These are phyloP conservation scores for Plutomurus gul DNA, from an alignment of 1,140 invertebrate species.

Conservation along the genomic window DNA sequence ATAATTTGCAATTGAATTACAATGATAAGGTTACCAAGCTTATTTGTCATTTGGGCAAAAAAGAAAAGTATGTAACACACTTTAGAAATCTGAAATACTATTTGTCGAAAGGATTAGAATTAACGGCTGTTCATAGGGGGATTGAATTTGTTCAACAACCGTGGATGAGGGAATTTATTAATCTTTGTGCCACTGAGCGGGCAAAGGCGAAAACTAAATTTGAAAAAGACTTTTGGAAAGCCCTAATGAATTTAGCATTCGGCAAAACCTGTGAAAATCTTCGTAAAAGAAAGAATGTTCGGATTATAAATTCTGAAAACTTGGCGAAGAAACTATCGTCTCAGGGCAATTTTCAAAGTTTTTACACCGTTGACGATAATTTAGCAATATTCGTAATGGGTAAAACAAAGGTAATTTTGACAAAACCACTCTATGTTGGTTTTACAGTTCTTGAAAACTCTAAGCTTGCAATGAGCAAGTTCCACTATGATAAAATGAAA, in stretches of 20 bases:
- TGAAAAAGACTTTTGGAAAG: constrained; percentile 24
- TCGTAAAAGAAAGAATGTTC: no score
- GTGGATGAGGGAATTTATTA: constrained; percentile 34
- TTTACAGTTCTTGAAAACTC: background rate
- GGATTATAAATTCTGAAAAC: background rate
- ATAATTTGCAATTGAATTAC: background rate
- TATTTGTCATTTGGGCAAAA: constrained; percentile 9
- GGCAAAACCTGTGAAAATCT: no score
- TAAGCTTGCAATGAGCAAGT: background rate
- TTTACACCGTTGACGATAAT: background rate
- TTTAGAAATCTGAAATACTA: constrained; percentile 45
- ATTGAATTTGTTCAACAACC: constrained; percentile 25
- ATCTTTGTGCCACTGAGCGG: constrained; percentile 2
- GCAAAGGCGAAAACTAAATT: background rate
- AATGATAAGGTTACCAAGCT: constrained; percentile 19
- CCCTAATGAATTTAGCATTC: background rate
- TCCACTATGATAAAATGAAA: background rate
- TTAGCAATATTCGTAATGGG: background rate
- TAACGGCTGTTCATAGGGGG: constrained; percentile 10
- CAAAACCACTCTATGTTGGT: background rate
- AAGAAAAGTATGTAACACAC: constrained; percentile 32
- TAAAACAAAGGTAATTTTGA: background rate
- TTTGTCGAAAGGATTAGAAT: constrained; percentile 25
- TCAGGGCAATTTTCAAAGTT: background rate
- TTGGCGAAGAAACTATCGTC: background rate